Percentiles rank a stretch among this genome's conserved stretches.
phyloP scores from a whole-genome alignment of 30 jellyfish, hydroid and myxozoan genomes.

The Turritopsis dohrnii region DNA sequence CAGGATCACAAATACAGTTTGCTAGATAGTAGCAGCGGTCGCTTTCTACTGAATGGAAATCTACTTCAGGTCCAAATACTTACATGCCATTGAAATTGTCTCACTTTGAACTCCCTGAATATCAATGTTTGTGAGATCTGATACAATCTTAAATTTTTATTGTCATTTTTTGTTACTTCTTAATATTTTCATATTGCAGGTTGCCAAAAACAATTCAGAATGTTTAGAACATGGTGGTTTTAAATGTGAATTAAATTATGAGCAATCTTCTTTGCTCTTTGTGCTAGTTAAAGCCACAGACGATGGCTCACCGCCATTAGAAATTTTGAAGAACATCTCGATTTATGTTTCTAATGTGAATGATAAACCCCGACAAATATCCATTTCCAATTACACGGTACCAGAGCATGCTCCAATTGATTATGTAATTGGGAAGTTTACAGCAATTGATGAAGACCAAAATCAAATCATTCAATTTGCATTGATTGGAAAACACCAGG shows the following conservation, averaged over 20 bases:
- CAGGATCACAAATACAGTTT: slow-evolving; percentile 43
- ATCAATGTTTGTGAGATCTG: no score
- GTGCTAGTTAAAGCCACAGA: slow-evolving; percentile 50
- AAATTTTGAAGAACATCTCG: slow-evolving; percentile 47
- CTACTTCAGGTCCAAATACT: slow-evolving; percentile 29
- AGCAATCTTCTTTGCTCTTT: slow-evolving; percentile 18
- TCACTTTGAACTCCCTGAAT: no score
- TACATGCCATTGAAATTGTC: no score
- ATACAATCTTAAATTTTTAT: no score
- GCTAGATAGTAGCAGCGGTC: slow-evolving; percentile 37
- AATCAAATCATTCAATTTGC: slow-evolving; percentile 39
- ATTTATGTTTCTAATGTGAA: slow-evolving; percentile 50
- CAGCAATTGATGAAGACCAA: slow-evolving; percentile 60
- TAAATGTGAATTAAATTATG: slow-evolving; percentile 49
- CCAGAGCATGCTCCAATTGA: slow-evolving; percentile 59
- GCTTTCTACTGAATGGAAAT: slow-evolving; percentile 39
- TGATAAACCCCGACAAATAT: slow-evolving; percentile 68
- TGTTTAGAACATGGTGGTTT: slow-evolving; percentile 53
- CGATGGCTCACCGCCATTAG: slow-evolving; percentile 51
- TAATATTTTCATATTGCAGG: slow-evolving; percentile 34
- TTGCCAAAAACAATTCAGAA: slow-evolving; percentile 45
- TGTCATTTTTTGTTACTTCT: no score
- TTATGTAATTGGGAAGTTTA: slow-evolving; percentile 50
- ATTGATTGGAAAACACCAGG: slow-evolving; percentile 39
- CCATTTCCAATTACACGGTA: slow-evolving; percentile 41